Percentiles rank a stretch among this genome's conserved stretches.
phyloP scores from a whole-genome alignment of 2,113 vertebrate species.

The Dicaeum eximium region DNA sequence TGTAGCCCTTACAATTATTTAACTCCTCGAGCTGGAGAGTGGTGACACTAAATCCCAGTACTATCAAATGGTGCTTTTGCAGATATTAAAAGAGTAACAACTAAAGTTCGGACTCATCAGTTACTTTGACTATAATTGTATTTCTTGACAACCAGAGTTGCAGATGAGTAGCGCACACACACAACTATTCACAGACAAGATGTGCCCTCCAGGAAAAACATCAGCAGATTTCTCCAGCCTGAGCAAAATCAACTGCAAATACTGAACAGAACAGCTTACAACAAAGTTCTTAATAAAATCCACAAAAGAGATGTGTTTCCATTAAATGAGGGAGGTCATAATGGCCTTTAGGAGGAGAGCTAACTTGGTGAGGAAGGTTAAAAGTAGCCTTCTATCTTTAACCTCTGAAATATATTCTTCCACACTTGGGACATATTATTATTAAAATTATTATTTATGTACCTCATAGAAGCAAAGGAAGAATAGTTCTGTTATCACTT shows the following conservation, averaged over 20 bases:
- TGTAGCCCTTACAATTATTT: neutral
- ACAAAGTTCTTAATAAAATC: neutral
- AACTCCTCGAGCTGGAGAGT: neutral
- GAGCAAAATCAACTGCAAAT: neutral
- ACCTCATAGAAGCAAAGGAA: neutral
- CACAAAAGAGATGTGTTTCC: neutral
- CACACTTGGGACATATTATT: neutral
- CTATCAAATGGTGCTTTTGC: neutral
- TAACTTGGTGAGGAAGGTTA: neutral
- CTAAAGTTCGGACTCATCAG: neutral
- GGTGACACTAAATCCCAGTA: neutral
- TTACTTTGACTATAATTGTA: neutral
- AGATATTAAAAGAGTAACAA: neutral
- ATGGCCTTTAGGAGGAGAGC: neutral
- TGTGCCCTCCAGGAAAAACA: neutral
- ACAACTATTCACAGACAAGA: neutral
- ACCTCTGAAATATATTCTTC: neutral
- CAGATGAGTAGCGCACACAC: neutral
- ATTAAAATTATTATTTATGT: neutral
- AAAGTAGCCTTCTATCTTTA: neutral
- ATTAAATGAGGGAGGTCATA: neutral
- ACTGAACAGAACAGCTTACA: neutral
- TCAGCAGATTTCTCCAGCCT: neutral
- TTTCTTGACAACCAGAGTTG: neutral
- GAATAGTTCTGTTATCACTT: neutral